A percentile compares a stretch with the other conserved stretches of the same genome.
These are phyloP conservation scores for Chymomyza amoena DNA, from an alignment of 2,888 invertebrate species.

Conservation along the genomic window DNA sequence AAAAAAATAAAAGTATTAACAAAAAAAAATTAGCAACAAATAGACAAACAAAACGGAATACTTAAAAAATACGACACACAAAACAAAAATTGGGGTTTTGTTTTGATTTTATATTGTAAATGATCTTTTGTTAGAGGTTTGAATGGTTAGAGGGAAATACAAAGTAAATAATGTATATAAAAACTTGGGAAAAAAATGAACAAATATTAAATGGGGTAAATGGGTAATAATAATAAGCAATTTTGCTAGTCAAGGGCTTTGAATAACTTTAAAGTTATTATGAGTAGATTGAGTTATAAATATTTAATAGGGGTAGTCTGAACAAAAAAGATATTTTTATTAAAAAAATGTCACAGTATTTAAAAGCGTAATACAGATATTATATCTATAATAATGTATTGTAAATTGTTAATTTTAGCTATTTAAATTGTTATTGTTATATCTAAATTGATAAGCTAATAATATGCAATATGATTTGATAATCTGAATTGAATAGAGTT, in stretches of 20 bases:
- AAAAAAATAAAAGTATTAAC: constrained; percentile 31
- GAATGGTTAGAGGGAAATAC: neutral
- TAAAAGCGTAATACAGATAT: neutral
- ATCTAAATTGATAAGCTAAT: no score
- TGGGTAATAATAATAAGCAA: neutral
- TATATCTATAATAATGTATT: neutral
- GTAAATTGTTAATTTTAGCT: no score
- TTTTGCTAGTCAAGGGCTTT: neutral
- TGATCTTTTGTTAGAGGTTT: constrained; percentile 8
- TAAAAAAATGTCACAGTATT: no score
- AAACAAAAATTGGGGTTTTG: constrained; percentile 24
- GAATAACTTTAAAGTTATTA: neutral
- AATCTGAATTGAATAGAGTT: no score
- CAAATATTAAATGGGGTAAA: neutral
- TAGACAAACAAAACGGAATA: constrained; percentile 42
- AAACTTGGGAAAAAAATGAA: neutral
- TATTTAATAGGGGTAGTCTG: neutral
- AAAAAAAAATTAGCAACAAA: constrained; percentile 32
- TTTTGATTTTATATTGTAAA: constrained; percentile 40
- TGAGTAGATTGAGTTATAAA: neutral
- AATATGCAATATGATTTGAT: no score
- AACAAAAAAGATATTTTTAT: neutral
- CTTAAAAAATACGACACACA: constrained; percentile 10
- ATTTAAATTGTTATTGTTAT: no score
- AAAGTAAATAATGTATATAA: neutral